A percentile compares a stretch with the other conserved stretches of the same genome.
phyloP scores from a whole-genome alignment of 2,797 vertebrate species.

The Myotis findleyi region DNA sequence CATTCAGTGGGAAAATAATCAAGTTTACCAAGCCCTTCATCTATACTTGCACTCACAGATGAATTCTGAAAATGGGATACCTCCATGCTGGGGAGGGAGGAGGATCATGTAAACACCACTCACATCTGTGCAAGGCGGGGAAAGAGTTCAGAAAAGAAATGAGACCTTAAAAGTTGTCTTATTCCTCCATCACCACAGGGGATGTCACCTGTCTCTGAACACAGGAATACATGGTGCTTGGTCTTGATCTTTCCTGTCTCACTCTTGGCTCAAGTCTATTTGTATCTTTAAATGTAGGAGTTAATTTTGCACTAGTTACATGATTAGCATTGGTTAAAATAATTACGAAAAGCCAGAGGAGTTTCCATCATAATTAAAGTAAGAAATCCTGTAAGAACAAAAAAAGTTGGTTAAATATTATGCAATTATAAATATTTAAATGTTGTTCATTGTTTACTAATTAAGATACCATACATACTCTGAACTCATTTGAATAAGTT shows the following conservation, averaged over 20 bases:
- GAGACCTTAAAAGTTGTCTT: neutral
- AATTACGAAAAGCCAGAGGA: neutral
- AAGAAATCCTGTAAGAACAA: neutral
- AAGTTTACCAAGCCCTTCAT: neutral
- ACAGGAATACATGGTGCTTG: neutral
- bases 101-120: neutral
- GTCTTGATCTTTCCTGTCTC: neutral
- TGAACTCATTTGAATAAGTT: neutral
- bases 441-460: neutral
- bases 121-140: rapidly evolving
- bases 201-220: neutral
- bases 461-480: neutral
- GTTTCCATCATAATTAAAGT: neutral
- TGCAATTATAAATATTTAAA: slow-evolving; percentile 3
- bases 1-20: neutral
- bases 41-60: neutral
- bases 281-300: neutral
- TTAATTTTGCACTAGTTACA: neutral
- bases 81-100: neutral
- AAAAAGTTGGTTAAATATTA: neutral
- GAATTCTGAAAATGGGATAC: neutral
- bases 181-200: neutral
- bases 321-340: neutral
- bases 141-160: neutral
- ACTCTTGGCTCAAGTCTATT: neutral